phyloP scores from a whole-genome alignment of 2,113 vertebrate species.

The Gallinago jamesoni region DNA sequence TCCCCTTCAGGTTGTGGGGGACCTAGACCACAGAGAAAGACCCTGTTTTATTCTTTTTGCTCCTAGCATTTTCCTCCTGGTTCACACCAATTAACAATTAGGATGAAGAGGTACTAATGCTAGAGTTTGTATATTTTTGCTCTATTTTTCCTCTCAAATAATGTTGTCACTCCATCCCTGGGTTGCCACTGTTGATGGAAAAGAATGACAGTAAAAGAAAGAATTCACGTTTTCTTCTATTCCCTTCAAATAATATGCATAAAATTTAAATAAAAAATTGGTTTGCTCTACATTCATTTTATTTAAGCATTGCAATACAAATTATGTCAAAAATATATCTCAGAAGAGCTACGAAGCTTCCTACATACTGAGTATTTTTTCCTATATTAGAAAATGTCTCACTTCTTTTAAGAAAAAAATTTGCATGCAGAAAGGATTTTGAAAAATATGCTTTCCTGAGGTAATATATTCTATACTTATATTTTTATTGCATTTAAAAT shows the following conservation, averaged over 20 bases:
- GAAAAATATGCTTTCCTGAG: neutral
- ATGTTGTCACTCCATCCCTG: neutral
- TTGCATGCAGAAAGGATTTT: neutral
- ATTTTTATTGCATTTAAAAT: neutral
- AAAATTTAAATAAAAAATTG: neutral
- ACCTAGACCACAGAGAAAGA: neutral
- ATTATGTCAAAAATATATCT: neutral
- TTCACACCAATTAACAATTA: neutral
- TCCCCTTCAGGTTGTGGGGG: neutral
- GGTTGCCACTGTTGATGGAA: neutral
- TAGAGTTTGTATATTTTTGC: neutral
- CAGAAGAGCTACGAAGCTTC: neutral
- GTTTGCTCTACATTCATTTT: neutral
- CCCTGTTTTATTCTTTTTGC: neutral
- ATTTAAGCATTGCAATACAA: neutral
- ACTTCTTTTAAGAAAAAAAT: neutral
- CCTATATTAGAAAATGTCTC: neutral
- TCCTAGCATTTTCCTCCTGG: neutral
- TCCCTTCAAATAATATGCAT: neutral
- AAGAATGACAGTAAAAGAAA: neutral
- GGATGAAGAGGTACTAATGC: neutral
- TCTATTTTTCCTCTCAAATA: neutral
- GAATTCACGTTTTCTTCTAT: neutral
- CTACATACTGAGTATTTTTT: neutral
- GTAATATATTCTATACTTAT: neutral